Percentiles rank a stretch among this genome's conserved stretches.
Evolutionary conservation across 2,888 invertebrate species (phyloP).

Genomic region (Argyresthia goedartella): DNA sequence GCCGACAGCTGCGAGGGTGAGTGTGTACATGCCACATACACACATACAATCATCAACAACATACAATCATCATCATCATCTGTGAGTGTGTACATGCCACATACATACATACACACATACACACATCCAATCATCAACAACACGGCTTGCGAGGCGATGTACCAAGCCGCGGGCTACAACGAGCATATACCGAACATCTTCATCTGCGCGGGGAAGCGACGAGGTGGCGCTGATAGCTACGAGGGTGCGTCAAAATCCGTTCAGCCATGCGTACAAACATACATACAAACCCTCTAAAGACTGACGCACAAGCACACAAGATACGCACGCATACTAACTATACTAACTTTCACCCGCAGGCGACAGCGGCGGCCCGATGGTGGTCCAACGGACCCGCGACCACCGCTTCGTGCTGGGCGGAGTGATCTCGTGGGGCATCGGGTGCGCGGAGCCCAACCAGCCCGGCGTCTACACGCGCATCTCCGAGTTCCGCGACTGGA

Average conservation of each 20-base stretch:
- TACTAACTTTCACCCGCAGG: slow-evolving; percentile 65
- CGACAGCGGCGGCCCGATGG: slow-evolving; percentile 94
- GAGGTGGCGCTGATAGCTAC: slow-evolving; percentile 92
- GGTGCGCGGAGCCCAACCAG: slow-evolving; percentile 91
- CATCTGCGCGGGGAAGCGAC: slow-evolving; percentile 90
- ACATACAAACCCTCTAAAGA: too few relatives aligned
- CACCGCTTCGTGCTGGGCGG: slow-evolving; percentile 89
- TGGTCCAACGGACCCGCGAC: slow-evolving; percentile 81
- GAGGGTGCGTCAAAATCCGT: slow-evolving; percentile 63
- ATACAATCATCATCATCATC: too few relatives aligned
- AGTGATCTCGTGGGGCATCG: slow-evolving; percentile 92
- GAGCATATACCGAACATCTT: slow-evolving; percentile 95
- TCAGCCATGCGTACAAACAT: too few relatives aligned
- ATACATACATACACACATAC: too few relatives aligned
- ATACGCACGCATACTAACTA: too few relatives aligned
- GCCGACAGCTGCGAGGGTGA: slow-evolving; percentile 91
- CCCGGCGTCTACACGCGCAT: slow-evolving; percentile 94
- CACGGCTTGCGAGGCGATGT: slow-evolving; percentile 91
- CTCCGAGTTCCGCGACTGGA: slow-evolving; percentile 94
- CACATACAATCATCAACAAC: too few relatives aligned
- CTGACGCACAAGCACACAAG: too few relatives aligned
- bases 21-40: too few relatives aligned
- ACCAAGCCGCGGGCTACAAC: slow-evolving; percentile 89
- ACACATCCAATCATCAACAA: slow-evolving; percentile 95
- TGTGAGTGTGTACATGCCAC: too few relatives aligned